phyloP scores from a whole-genome alignment of 2,888 invertebrate species.

The Neoitamus cyanurus region DNA sequence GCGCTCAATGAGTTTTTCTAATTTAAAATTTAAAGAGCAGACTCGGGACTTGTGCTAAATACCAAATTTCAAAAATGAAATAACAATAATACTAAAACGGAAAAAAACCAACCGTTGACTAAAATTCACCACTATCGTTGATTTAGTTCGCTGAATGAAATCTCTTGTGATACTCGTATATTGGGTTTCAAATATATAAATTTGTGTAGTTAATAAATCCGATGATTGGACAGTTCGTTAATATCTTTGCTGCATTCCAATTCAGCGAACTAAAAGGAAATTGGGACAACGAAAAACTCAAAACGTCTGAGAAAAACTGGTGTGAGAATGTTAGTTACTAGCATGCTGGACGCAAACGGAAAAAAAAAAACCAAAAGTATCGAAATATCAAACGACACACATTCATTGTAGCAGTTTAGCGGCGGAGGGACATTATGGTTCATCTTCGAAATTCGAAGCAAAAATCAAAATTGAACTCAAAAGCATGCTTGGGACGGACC shows the following conservation, averaged over 20 bases:
- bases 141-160: not conserved
- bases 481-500: not conserved
- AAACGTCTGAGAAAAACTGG: not conserved
- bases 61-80: not conserved
- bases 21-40: not conserved
- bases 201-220: not conserved
- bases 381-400: not conserved
- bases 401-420: not conserved
- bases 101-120: not conserved
- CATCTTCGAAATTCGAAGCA: conserved; percentile 25
- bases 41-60: not conserved
- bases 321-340: not conserved
- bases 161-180: not conserved
- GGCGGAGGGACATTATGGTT: conserved; percentile 40
- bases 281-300: not conserved
- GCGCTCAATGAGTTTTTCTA: not conserved
- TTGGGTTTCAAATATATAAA: too few species aligned
- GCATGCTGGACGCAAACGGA: not conserved
- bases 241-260: not conserved
- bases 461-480: conserved; percentile 28
- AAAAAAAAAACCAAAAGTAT: not conserved
- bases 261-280: not conserved
- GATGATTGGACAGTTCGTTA: not conserved
- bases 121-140: not conserved
- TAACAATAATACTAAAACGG: not conserved